These are phyloP conservation scores for Andinoacara biseriatus DNA, from an alignment of 2,113 vertebrate genomes.

Conservation along the genomic window DNA sequence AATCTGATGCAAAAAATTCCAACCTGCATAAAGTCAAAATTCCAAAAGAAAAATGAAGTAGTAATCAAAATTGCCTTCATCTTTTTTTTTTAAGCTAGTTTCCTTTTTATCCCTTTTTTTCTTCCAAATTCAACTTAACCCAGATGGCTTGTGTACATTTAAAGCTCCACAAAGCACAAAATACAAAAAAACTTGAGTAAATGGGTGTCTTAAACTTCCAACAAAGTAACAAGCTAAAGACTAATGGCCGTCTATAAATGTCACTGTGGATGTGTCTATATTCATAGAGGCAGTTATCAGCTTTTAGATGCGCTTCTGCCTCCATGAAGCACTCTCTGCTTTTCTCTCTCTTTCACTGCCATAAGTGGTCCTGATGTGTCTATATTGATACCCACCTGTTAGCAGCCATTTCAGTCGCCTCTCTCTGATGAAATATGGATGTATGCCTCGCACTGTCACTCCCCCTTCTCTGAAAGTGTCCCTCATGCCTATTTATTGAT, in stretches of 20 bases:
- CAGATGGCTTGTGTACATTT: background rate
- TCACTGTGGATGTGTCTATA: constrained; percentile 41
- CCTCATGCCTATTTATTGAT: constrained; percentile 63
- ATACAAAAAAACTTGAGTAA: background rate
- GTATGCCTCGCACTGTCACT: constrained; percentile 3
- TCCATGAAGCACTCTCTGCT: constrained; percentile 29
- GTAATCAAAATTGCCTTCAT: background rate
- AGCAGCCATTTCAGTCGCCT: constrained; percentile 45
- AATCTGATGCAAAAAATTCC: background rate
- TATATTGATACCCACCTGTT: constrained; percentile 67
- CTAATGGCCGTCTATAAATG: constrained; percentile 64
- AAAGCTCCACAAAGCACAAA: constrained; percentile 3
- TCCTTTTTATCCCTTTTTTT: background rate
- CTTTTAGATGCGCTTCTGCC: constrained; percentile 53
- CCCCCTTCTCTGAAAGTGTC: constrained; percentile 50
- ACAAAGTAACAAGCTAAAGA: constrained; percentile 29
- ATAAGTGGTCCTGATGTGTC: constrained; percentile 62
- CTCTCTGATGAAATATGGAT: constrained; percentile 68
- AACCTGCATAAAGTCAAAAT: background rate
- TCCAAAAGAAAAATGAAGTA: background rate
- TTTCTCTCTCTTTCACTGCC: background rate
- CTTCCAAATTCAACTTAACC: background rate
- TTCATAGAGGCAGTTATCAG: constrained; percentile 69
- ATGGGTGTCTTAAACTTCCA: constrained; percentile 52
- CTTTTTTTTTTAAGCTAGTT: background rate